Evolutionary conservation across 1,140 invertebrate genomes (phyloP), one percentile per base, ranked within the genome.

Genomic region (Contarinia nasturtii): DNA sequence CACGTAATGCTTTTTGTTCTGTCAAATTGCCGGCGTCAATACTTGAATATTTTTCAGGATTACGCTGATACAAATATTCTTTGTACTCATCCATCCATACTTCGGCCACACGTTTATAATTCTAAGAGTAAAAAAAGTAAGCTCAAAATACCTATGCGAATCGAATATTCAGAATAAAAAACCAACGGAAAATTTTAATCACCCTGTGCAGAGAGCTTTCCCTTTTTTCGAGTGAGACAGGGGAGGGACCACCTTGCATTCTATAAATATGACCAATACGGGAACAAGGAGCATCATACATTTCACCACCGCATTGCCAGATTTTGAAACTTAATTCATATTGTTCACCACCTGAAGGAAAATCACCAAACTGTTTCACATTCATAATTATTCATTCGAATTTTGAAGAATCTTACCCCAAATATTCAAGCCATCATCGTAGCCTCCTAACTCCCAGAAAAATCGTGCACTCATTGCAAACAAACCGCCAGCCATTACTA

Each of bases 71-170:
- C 48, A 96, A 61, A 60, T 80, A 84, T 51, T 92, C 73, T n/a
- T 85, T 85, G 60, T 93, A 96, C 55, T 94, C 89, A 62, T 96
- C 94, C 92, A 98, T 97, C 95, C 95, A 98, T 1, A 97, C 90
- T 60, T 95, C 88, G 1, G 89, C 92, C 4, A 94, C 80, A 36
- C 93, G 72, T 63, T 83, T 67, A 71, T 93, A 82, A 75, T 97
- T 79, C 83, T 87, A 53, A 14, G 58, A 55, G n/a, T 27, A 51
- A 33, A 54, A 52, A 45, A 49, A 48, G 41, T 12, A 40, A 40
- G 48, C n/a, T n/a, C n/a, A n/a, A n/a, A n/a, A n/a, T n/a, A n/a
- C n/a, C n/a, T n/a, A n/a, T n/a, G n/a, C n/a, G n/a, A n/a, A n/a
- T n/a, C n/a, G n/a, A n/a, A n/a, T n/a, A n/a, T n/a, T 33, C 34